Conservation (phyloP, 2,113 vertebrate genomes). For the Neoarius graeffei region DNA sequence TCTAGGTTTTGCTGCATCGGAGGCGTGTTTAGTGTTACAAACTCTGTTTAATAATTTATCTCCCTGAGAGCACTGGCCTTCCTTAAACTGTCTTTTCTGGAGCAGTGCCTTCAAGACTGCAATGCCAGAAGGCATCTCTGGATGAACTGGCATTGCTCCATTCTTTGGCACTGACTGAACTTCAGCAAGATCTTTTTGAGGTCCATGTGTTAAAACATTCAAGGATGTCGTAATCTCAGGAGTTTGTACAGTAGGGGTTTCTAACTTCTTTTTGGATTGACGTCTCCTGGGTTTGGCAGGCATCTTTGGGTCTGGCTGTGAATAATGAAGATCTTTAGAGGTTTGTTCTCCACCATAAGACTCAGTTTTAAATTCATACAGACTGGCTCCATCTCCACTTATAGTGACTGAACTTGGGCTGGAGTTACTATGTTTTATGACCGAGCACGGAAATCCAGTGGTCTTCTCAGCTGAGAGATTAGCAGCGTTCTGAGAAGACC, state of each 20-base stretch:
- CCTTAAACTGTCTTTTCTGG: slow-evolving; percentile 86
- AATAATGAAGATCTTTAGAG: slow-evolving; percentile 27
- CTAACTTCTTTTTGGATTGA: slow-evolving; percentile 77
- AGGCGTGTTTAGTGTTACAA: slow-evolving; percentile 64
- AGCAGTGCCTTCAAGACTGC: slow-evolving; percentile 92
- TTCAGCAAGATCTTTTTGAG: slow-evolving; percentile 25
- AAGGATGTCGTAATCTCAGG: slow-evolving; percentile 65
- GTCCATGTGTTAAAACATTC: slow-evolving; percentile 13
- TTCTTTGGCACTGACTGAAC: slow-evolving; percentile 64
- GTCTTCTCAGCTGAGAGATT: slow-evolving; percentile 27
- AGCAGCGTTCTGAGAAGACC: slow-evolving; percentile 21
- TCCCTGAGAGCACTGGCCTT: slow-evolving; percentile 64
- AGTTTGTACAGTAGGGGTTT: slow-evolving; percentile 72
- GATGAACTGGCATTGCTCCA: slow-evolving; percentile 67
- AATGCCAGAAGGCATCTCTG: slow-evolving; percentile 83
- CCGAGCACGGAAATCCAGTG: slow-evolving; percentile 47
- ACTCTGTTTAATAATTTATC: slow-evolving; percentile 61
- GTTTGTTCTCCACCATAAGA: slow-evolving; percentile 37
- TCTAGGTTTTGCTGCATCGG: slow-evolving; percentile 69
- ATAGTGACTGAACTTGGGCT: slow-evolving; percentile 24
- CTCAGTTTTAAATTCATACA: slow-evolving; percentile 60
- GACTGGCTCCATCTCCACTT: slow-evolving; percentile 52
- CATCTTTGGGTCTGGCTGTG: slow-evolving; percentile 38
- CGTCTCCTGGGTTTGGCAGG: slow-evolving; percentile 68
- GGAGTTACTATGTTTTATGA: slow-evolving; percentile 47